Evolutionary conservation across 2,113 vertebrate species (phyloP).

Genomic region (Spizaetus ornatus): DNA sequence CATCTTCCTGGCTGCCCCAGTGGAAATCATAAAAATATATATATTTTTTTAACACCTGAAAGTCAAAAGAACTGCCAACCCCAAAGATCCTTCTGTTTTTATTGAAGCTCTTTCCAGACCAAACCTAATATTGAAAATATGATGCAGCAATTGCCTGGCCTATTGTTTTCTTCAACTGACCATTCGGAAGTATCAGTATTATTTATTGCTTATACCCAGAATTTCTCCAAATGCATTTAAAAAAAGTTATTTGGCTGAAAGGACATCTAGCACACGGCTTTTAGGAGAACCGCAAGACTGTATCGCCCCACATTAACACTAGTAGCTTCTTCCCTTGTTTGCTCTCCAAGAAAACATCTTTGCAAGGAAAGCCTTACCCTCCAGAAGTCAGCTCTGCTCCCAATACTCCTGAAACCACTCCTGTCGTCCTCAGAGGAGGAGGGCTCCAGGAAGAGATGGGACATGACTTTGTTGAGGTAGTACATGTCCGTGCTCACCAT

Average conservation of each 20-base stretch:
- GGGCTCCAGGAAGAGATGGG: conserved; percentile 63
- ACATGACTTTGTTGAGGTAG: conserved; percentile 59
- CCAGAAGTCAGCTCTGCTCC: conserved; percentile 64
- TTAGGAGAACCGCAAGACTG: accelerated
- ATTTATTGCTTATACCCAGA: not conserved
- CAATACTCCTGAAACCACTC: conserved; percentile 40
- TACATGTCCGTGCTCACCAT: conserved; percentile 68
- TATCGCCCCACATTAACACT: accelerated
- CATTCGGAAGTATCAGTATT: not conserved
- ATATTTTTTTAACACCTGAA: not conserved
- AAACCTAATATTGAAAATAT: not conserved
- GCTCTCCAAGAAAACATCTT: not conserved
- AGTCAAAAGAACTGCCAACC: not conserved
- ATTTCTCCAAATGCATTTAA: not conserved
- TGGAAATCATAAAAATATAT: not conserved
- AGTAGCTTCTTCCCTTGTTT: not conserved
- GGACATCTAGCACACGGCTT: accelerated
- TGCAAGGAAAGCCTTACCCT: conserved; percentile 40
- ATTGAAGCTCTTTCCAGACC: not conserved
- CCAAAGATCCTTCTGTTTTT: not conserved
- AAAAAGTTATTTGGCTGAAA: not conserved
- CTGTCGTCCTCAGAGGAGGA: not conserved
- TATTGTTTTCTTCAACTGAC: not conserved
- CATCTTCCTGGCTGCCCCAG: not conserved
- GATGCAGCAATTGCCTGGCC: not conserved